These are phyloP conservation scores for Pterocles burchelli DNA, from an alignment of 2,113 vertebrate genomes.

Conservation along the genomic window DNA sequence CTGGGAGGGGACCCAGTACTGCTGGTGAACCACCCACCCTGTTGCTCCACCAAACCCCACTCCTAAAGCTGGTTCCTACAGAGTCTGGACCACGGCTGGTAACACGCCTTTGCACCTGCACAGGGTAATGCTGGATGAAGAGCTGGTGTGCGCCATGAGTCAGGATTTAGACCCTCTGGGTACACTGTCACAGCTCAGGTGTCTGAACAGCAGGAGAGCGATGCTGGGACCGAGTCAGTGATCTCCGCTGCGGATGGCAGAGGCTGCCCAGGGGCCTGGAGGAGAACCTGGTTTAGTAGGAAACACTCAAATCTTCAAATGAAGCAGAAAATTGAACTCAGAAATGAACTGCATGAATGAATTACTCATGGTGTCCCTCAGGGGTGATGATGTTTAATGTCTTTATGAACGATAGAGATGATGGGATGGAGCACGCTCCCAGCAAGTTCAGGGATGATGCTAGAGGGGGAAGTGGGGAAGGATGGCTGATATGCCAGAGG, in stretches of 20 bases:
- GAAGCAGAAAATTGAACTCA: neutral
- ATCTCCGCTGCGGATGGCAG: neutral
- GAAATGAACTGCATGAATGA: neutral
- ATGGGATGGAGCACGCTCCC: neutral
- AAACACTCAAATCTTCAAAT: neutral
- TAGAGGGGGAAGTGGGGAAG: neutral
- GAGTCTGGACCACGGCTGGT: neutral
- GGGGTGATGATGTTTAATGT: neutral
- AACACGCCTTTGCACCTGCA: neutral
- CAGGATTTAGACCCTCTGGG: neutral
- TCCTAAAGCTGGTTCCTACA: neutral
- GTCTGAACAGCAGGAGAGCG: neutral
- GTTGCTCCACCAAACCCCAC: neutral
- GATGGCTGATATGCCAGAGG: neutral
- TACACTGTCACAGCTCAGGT: neutral
- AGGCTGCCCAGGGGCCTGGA: neutral
- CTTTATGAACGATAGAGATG: neutral
- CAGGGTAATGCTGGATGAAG: neutral
- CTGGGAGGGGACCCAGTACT: neutral
- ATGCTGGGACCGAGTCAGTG: neutral
- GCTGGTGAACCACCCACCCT: neutral
- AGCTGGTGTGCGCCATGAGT: neutral
- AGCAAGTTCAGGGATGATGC: neutral
- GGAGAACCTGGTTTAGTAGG: neutral
- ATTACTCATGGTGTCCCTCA: neutral